Conservation (phyloP, 2,797 vertebrate species). For the Salmo trutta region DNA sequence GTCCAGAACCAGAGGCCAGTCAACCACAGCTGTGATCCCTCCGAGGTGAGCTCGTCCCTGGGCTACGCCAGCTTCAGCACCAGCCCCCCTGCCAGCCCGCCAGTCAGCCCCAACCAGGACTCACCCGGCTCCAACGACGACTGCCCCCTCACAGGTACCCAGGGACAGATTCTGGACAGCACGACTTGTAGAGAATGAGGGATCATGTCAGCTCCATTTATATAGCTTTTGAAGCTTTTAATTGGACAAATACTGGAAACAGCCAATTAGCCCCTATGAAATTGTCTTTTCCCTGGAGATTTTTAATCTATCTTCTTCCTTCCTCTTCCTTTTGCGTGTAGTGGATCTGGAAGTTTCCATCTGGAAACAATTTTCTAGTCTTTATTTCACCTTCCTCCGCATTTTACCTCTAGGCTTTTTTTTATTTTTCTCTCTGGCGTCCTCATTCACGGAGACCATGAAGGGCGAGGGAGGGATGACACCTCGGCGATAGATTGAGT, state of each 20-base stretch:
- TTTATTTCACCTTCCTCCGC: not conserved
- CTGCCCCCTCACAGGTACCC: slow-evolving; percentile 81
- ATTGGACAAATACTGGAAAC: no score
- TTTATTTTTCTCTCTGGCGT: not conserved
- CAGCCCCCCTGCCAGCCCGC: slow-evolving; percentile 84
- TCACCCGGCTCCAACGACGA: slow-evolving; percentile 85
- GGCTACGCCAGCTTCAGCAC: slow-evolving; percentile 89
- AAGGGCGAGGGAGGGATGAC: not conserved
- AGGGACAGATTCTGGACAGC: not conserved
- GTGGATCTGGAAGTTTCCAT: not conserved
- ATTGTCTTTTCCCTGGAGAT: not conserved
- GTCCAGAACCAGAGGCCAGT: slow-evolving; percentile 88
- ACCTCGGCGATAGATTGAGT: not conserved
- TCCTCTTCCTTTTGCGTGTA: not conserved
- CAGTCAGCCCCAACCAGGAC: slow-evolving; percentile 86
- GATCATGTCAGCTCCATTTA: not conserved
- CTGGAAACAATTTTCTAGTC: not conserved
- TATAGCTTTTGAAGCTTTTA: not conserved
- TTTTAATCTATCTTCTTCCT: not conserved
- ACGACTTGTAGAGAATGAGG: not conserved
- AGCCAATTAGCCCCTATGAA: no score
- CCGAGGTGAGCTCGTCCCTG: slow-evolving; percentile 90
- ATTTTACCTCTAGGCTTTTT: not conserved
- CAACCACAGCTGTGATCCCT: slow-evolving; percentile 91
- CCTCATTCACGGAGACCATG: not conserved